These are phyloP conservation scores for Dicrostonyx torquatus DNA, from an alignment of 2,797 vertebrate species.

Conservation along the genomic window DNA sequence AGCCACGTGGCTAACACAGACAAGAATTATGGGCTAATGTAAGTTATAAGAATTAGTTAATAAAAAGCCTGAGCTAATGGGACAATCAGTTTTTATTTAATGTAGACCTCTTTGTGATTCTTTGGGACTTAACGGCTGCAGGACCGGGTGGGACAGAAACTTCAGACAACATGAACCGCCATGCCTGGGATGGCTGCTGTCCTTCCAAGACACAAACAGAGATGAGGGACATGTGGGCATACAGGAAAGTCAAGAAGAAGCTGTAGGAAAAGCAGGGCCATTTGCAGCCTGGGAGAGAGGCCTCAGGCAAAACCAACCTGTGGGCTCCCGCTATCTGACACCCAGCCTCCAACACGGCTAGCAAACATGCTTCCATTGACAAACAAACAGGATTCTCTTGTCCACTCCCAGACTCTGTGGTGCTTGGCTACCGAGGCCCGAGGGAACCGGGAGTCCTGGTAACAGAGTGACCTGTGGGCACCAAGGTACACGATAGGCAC, in stretches of 20 bases:
- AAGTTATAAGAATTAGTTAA: too few species aligned
- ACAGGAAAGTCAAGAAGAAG: background rate
- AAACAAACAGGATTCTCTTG: background rate
- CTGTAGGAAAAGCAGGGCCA: background rate
- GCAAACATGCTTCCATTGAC: background rate
- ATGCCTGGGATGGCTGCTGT: background rate
- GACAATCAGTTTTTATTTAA: too few species aligned
- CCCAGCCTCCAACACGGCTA: rapidly evolving
- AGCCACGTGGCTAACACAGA: too few species aligned
- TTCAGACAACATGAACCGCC: too few species aligned
- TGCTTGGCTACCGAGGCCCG: rapidly evolving
- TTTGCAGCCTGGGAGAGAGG: background rate
- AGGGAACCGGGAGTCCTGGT: background rate
- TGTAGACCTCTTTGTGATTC: too few species aligned
- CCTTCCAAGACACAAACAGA: background rate
- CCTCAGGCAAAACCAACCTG: background rate
- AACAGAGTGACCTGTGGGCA: too few species aligned
- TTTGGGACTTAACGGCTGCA: too few species aligned
- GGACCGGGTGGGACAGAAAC: too few species aligned
- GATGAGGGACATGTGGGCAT: background rate
- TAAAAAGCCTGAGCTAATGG: too few species aligned
- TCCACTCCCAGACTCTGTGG: rapidly evolving
- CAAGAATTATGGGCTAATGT: too few species aligned
- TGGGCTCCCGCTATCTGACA: too few species aligned
- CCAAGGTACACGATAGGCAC: rapidly evolving